These are phyloP conservation scores for Drepanosiphum platanoidis DNA, from an alignment of 2,888 invertebrate genomes.

Conservation along the genomic window DNA sequence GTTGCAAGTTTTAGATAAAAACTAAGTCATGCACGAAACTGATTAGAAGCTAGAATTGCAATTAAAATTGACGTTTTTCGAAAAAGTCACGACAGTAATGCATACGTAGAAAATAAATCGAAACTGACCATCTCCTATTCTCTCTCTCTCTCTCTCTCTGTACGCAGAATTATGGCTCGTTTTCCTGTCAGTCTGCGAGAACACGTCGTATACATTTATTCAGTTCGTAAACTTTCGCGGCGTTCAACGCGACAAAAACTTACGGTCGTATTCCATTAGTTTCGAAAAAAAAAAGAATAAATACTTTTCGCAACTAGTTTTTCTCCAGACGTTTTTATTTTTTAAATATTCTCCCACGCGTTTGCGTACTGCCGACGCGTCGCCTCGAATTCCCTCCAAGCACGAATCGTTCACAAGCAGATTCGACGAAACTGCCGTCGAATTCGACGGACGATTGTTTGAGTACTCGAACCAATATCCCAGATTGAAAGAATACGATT, in stretches of 20 bases:
- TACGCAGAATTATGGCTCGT: not conserved
- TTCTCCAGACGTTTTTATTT: not conserved
- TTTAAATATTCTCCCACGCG: not conserved
- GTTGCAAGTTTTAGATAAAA: too few species aligned
- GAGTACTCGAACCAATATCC: too few species aligned
- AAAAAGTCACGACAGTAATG: not conserved
- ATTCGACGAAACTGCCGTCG: not conserved
- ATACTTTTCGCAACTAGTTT: too few species aligned
- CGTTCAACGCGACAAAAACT: not conserved
- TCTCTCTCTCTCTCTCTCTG: too few species aligned
- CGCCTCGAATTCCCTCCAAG: not conserved
- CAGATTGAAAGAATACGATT: too few species aligned
- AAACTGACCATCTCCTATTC: not conserved
- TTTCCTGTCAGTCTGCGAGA: not conserved
- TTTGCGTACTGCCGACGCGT: too few species aligned
- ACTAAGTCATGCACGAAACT: not conserved
- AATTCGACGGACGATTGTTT: too few species aligned
- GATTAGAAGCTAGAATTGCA: not conserved
- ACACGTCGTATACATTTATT: not conserved
- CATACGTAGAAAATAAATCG: too few species aligned
- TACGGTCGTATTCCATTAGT: not conserved
- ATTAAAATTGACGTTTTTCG: not conserved
- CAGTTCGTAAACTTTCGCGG: not conserved
- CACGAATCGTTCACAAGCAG: not conserved
- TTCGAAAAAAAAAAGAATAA: too few species aligned